Percentiles rank a stretch among this genome's conserved stretches.
Evolutionary conservation across 1,140 invertebrate species (phyloP).

Genomic region (Pogonus chalceus): DNA sequence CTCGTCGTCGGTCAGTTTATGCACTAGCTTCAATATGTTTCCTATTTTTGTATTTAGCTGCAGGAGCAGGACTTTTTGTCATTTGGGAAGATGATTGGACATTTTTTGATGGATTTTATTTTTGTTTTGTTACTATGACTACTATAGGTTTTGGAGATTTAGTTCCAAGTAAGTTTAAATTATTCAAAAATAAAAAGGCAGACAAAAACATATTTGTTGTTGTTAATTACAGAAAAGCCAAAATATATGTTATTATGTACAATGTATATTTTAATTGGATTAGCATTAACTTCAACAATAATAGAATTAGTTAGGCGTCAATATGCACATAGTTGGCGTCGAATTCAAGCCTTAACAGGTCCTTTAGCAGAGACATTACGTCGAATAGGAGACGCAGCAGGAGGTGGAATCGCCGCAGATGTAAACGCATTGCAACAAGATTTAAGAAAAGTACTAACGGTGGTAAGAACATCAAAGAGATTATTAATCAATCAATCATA

Average conservation of each 20-base stretch:
- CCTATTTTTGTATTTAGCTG: conserved; percentile 66
- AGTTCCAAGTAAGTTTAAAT: conserved; percentile 63
- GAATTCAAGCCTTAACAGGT: conserved; percentile 64
- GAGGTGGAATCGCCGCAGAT: conserved; percentile 49
- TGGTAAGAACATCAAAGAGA: too few species aligned
- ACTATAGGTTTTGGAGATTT: conserved; percentile 90
- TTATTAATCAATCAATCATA: too few species aligned
- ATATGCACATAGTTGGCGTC: conserved; percentile 76
- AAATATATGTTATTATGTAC: conserved; percentile 85
- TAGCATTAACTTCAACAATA: conserved; percentile 89
- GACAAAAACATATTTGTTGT: background rate
- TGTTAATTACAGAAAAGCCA: conserved; percentile 54
- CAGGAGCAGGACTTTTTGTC: conserved; percentile 59
- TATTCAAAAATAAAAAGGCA: background rate
- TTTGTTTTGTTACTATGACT: conserved; percentile 91
- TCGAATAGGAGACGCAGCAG: conserved; percentile 61
- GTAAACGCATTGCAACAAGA: conserved; percentile 57
- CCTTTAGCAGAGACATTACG: conserved; percentile 67
- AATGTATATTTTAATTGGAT: conserved; percentile 83
- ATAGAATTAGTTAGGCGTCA: conserved; percentile 80
- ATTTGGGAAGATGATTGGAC: conserved; percentile 79
- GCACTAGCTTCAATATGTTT: conserved; percentile 60
- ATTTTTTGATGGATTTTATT: conserved; percentile 89
- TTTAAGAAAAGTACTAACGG: conserved; percentile 50
- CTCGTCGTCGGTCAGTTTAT: conserved; percentile 40